Percentiles rank a stretch among this genome's conserved stretches.
Evolutionary conservation across 1,140 invertebrate species (phyloP).

Genomic region (Drosophila takahashii): DNA sequence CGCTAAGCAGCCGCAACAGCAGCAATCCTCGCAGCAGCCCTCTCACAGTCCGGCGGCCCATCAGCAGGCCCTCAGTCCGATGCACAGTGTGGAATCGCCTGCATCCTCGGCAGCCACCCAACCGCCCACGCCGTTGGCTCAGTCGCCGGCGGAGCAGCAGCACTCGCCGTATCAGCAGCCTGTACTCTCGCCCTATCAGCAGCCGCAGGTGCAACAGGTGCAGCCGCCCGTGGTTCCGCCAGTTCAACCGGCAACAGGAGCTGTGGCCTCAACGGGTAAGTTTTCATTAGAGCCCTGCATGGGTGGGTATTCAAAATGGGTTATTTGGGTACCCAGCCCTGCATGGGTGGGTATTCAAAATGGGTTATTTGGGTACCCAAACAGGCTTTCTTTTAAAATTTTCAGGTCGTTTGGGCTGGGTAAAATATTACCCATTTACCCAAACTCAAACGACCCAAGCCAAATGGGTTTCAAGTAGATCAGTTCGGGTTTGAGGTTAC

Average conservation of each 20-base stretch:
- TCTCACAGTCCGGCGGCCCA: conserved; percentile 61
- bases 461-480: too few species aligned
- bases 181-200: conserved; percentile 75
- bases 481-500: too few species aligned
- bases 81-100: conserved; percentile 74
- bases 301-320: too few species aligned
- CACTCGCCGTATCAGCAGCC: conserved; percentile 82
- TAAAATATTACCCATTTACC: too few species aligned
- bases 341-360: too few species aligned
- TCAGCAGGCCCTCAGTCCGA: conserved; percentile 73
- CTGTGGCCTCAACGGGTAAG: conserved; percentile 48
- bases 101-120: conserved; percentile 78
- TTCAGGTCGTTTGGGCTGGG: too few species aligned
- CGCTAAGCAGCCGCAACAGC: conserved; percentile 55
- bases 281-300: too few species aligned
- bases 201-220: conserved; percentile 40
- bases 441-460: too few species aligned
- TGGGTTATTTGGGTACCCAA: too few species aligned
- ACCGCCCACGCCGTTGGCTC: conserved; percentile 69
- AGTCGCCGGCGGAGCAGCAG: conserved; percentile 74
- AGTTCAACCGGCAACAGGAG: conserved; percentile 21
- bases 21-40: conserved; percentile 39
- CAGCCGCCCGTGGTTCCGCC: conserved; percentile 63
- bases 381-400: too few species aligned
- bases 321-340: too few species aligned